These are phyloP conservation scores for Hypomecis punctinalis DNA, from an alignment of 2,888 invertebrate genomes.

Conservation along the genomic window DNA sequence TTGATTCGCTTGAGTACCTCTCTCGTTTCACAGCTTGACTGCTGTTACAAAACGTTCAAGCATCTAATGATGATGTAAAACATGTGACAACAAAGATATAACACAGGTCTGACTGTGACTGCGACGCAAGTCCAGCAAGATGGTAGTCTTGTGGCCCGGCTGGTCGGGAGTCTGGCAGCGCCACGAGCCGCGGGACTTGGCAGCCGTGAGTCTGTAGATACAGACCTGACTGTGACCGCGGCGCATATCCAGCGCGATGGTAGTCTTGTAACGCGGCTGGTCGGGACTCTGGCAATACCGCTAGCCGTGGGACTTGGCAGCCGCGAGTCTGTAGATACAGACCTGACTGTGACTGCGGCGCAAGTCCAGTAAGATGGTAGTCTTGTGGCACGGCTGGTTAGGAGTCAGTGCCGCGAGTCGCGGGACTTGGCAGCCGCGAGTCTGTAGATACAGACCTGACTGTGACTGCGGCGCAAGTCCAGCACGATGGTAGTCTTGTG, in stretches of 20 bases:
- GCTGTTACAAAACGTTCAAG: no score
- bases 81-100: no score
- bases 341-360: background rate
- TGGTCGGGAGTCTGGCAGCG: constrained; percentile 91
- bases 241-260: no score
- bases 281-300: no score
- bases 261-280: no score
- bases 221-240: no score
- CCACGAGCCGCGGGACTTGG: constrained; percentile 88
- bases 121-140: constrained; percentile 89
- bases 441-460: constrained; percentile 78
- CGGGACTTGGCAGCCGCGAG: no score
- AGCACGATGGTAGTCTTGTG: constrained; percentile 89
- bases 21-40: no score
- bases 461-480: constrained; percentile 88
- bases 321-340: background rate
- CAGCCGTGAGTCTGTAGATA: constrained; percentile 90
- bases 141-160: constrained; percentile 86
- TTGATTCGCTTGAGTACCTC: no score
- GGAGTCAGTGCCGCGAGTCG: background rate
- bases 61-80: no score
- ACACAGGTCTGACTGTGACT: constrained; percentile 88
- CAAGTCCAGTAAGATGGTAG: background rate
- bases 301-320: no score
- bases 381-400: background rate